Evolutionary conservation across 2,888 invertebrate species (phyloP).

Genomic region (Neoascia interrupta): DNA sequence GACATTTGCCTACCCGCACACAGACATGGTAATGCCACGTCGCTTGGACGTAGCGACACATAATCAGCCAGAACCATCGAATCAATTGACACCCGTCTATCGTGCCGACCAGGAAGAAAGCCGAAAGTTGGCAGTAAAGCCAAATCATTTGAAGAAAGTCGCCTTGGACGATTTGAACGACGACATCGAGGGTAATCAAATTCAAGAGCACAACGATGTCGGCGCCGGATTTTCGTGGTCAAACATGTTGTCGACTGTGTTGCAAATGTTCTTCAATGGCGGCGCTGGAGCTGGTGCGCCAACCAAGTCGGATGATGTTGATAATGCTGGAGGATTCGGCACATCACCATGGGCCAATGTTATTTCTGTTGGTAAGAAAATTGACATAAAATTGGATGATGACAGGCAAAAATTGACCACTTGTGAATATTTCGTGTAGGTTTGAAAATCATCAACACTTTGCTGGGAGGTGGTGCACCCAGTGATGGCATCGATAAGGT

Average conservation of each 20-base stretch:
- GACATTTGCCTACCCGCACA: constrained; percentile 85
- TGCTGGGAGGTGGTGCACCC: constrained; percentile 88
- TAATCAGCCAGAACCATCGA: constrained; percentile 67
- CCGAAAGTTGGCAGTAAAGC: constrained; percentile 93
- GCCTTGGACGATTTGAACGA: constrained; percentile 90
- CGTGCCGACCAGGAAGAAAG: constrained; percentile 80
- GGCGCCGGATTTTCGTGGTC: constrained; percentile 92
- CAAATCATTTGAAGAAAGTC: constrained; percentile 93
- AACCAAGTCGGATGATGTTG: constrained; percentile 89
- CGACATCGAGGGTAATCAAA: constrained; percentile 89
- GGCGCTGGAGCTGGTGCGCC: constrained; percentile 81
- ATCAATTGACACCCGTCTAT: constrained; percentile 75
- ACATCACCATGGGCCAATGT: constrained; percentile 94
- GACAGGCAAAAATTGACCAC: neutral
- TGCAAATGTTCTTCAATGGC: constrained; percentile 92
- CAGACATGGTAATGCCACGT: constrained; percentile 75
- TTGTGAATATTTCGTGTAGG: constrained; percentile 76
- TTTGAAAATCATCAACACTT: constrained; percentile 90
- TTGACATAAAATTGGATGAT: neutral
- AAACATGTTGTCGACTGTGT: constrained; percentile 90
- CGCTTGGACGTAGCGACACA: constrained; percentile 70
- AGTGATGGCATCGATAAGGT: constrained; percentile 94
- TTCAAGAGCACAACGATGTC: constrained; percentile 81
- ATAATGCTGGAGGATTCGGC: constrained; percentile 84
- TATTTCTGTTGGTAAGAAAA: constrained; percentile 84